Evolutionary conservation across 35 echinoderm and acorn worm genomes (phyloP).

Genomic region (Strongylocentrotus purpuratus): DNA sequence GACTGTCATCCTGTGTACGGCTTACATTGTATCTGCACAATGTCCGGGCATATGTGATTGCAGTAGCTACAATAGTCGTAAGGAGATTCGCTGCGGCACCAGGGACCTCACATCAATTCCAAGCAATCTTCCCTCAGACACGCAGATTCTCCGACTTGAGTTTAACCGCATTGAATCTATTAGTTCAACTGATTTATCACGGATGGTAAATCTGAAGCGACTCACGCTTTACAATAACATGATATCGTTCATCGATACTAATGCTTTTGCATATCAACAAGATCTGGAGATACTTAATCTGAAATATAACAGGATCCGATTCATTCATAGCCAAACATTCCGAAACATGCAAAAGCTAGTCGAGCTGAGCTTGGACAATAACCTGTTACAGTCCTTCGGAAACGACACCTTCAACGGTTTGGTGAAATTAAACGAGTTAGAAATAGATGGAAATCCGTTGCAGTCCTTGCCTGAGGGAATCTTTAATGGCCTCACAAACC

Average conservation of each 20-base stretch:
- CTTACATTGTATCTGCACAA: background rate
- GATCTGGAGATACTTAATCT: background rate
- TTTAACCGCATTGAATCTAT: background rate
- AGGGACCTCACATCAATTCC: constrained; percentile 13
- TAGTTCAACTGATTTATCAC: background rate
- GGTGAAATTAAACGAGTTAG: background rate
- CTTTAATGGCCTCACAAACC: background rate
- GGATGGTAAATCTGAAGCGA: background rate
- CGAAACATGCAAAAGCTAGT: background rate
- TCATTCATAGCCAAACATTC: background rate
- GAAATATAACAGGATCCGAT: background rate
- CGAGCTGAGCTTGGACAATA: constrained; percentile 19
- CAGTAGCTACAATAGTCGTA: background rate
- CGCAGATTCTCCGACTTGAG: constrained; percentile 23
- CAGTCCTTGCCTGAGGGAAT: background rate
- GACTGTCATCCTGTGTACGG: no score
- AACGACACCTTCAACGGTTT: background rate
- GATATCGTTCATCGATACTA: background rate
- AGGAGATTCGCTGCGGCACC: background rate
- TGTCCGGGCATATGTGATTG: constrained; percentile 6
- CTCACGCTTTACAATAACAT: constrained; percentile 25
- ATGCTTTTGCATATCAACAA: background rate
- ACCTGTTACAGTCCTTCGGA: background rate
- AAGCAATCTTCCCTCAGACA: background rate
- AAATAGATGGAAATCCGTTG: background rate